A percentile compares a stretch with the other conserved stretches of the same genome.
Conservation (phyloP, 2,797 vertebrate species). For the Silurus lanzhouensis region DNA sequence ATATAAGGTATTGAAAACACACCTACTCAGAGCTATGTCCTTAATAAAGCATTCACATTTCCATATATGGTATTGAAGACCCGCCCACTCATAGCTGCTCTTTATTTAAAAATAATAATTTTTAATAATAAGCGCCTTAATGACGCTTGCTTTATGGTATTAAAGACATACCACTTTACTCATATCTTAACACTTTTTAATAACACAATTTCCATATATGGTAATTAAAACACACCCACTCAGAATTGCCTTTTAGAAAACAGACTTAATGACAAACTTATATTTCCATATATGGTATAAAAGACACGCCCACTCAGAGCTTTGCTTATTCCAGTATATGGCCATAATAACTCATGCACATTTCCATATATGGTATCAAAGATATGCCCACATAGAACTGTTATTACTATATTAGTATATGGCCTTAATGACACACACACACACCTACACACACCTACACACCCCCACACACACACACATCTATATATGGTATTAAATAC, state of each 20-base stretch:
- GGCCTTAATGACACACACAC: neutral
- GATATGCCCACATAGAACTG: neutral
- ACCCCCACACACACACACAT: no score
- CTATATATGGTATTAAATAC: neutral
- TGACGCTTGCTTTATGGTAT: neutral
- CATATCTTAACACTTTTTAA: no score
- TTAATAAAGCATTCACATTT: neutral
- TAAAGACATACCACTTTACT: neutral
- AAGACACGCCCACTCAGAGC: neutral
- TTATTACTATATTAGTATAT: neutral
- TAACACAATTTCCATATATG: neutral
- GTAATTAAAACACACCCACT: neutral
- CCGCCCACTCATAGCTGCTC: neutral
- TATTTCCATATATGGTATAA: neutral
- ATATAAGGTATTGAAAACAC: neutral
- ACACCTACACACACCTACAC: no score
- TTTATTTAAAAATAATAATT: neutral
- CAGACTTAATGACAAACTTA: neutral
- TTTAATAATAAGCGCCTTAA: no score
- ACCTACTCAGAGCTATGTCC: neutral
- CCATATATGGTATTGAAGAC: neutral
- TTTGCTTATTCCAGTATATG: neutral
- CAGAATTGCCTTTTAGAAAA: neutral
- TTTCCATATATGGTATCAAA: neutral
- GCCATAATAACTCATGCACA: no score